Percentiles rank a stretch among this genome's conserved stretches.
Evolutionary conservation across 1,140 invertebrate species (phyloP).

Genomic region (Sycophila sp.): DNA sequence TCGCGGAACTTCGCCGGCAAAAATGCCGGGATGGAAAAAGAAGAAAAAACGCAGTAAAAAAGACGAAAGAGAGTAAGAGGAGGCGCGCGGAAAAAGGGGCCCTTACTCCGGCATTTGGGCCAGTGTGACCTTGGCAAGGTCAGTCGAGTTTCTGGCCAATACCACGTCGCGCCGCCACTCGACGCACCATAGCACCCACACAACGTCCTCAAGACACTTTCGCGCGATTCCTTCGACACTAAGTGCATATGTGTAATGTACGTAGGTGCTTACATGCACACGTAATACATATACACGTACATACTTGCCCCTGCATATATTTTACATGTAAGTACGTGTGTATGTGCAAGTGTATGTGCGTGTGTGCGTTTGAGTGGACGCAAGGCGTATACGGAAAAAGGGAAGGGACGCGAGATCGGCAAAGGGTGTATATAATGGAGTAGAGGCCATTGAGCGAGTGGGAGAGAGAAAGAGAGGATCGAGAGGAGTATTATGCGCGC

Average conservation of each 20-base stretch:
- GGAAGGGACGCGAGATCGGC: background rate
- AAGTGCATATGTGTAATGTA: too few species aligned
- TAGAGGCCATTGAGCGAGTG: background rate
- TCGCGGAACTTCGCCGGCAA: background rate
- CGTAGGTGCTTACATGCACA: too few species aligned
- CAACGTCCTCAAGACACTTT: too few species aligned
- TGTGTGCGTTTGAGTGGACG: background rate
- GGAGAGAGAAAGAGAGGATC: background rate
- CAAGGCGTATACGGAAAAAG: background rate
- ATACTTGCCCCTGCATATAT: too few species aligned
- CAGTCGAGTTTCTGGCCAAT: slow-evolving; percentile 30
- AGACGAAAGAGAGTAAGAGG: background rate
- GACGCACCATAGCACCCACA: too few species aligned
- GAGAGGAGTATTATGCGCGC: background rate
- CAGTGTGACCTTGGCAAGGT: slow-evolving; percentile 39
- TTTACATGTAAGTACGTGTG: background rate
- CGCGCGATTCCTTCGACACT: too few species aligned
- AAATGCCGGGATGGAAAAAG: background rate
- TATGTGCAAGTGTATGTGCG: background rate
- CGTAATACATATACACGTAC: background rate
- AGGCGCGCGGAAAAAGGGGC: slow-evolving; percentile 15
- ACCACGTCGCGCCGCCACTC: slow-evolving; percentile 27
- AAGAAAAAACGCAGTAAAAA: background rate
- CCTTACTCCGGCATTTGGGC: slow-evolving; percentile 28
- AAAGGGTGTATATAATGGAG: background rate